phyloP scores from a whole-genome alignment of 2,888 invertebrate genomes.

The Cantharis rufa region DNA sequence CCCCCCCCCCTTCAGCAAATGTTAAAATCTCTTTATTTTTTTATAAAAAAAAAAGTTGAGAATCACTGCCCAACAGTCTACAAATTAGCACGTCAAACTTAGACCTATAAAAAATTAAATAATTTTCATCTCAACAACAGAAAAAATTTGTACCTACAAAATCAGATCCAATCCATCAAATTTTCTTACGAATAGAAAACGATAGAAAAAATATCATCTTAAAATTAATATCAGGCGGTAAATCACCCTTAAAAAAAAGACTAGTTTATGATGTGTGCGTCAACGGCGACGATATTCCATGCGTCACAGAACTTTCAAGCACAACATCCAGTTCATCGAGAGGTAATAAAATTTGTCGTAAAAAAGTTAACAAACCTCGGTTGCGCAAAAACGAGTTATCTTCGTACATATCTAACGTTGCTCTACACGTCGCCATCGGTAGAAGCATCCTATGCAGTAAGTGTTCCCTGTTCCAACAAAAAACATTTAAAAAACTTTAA shows the following conservation, averaged over 20 bases:
- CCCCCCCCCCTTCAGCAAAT: background rate
- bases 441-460: constrained; percentile 87
- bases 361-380: constrained; percentile 81
- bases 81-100: background rate
- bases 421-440: constrained; percentile 88
- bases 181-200: background rate
- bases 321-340: constrained; percentile 88
- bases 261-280: constrained; percentile 13
- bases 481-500: constrained; percentile 36
- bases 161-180: background rate
- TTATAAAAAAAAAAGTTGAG: background rate
- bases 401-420: constrained; percentile 93
- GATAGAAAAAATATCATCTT: constrained; percentile 17
- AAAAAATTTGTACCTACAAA: constrained; percentile 1
- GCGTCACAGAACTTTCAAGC: constrained; percentile 82
- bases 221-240: constrained; percentile 26
- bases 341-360: constrained; percentile 88
- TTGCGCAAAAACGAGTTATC: constrained; percentile 93
- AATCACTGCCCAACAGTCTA: background rate
- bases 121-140: constrained; percentile 20
- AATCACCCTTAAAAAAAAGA: constrained; percentile 10
- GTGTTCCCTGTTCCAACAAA: constrained; percentile 69
- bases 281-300: constrained; percentile 60
- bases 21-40: background rate
- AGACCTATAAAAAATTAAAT: background rate